Base-by-base conservation (phyloP, 2,113 vertebrate species). In the Sialia sialis region DNA sequence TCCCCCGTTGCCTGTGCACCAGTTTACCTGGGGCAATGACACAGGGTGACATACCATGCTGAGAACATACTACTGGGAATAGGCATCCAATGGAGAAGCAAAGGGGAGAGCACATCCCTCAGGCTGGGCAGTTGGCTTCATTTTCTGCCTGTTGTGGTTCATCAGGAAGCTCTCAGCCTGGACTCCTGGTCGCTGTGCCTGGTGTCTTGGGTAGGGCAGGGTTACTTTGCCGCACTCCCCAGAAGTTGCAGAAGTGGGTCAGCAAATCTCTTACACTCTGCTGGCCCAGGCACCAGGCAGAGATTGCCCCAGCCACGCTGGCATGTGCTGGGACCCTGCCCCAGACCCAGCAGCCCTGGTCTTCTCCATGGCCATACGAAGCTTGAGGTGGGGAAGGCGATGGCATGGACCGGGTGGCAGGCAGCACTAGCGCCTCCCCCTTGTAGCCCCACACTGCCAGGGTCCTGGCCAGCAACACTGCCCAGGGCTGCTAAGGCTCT, bases 381-480 rank as follows among this genome's bases (percentile, higher is more conserved):
- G 36, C 66, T 88, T 1, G 0, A 36, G 54, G 16, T 4, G 8
- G 6, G 16, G 13, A 4, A 56, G n/a, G 44, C n/a, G 4, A 2
- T 1, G 0, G 19, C 34, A 6, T 3, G 13, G 11, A 26, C 30
- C 5, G 0, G 0, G 16, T 0, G 0, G 8, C 27, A 9, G 41
- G 58, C 0, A 0, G n/a, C 19, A 0, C 36, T 10, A 6, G 41
- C 46, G 30, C 69, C 56, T 67, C 41, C 43, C 27, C 30, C 72
- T 52, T 5, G 38, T 2, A 2, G 48, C 73, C 73, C 70, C 43
- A 12, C 1, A 2, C 11, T 13, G 56, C 46, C 20, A 0, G 6
- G 26, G 60, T 13, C 4, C 2, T 26, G 32, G 11, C 75, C 5
- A 1, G 64, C 0, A 0, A 8, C 16, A 10, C 30, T 5, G 0